These are phyloP conservation scores for Echinometra lucunter DNA, from an alignment of 53 echinoderm and acorn worm genomes.

Conservation along the genomic window DNA sequence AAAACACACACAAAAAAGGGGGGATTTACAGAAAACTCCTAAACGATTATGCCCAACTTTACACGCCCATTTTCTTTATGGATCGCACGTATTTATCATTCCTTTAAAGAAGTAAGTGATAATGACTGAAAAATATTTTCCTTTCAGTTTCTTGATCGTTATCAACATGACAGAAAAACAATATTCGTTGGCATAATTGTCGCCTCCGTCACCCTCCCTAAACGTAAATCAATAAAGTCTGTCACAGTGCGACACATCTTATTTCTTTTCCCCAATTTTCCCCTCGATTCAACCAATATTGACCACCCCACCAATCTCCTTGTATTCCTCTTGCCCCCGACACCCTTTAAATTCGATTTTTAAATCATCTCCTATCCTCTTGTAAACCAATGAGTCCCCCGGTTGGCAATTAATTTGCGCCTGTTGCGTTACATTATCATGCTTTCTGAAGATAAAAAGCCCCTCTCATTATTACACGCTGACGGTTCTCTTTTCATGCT, in stretches of 20 bases:
- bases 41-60: no score
- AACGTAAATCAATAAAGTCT: conserved; percentile 16
- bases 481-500: neutral
- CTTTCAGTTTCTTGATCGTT: neutral
- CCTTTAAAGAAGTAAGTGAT: neutral
- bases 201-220: neutral
- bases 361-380: neutral
- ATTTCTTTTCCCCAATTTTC: neutral
- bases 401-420: conserved; percentile 54
- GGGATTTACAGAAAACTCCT: neutral
- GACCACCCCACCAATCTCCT: neutral
- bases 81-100: neutral
- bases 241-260: neutral
- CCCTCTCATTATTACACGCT: neutral
- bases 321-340: neutral
- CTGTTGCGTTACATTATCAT: conserved; percentile 29
- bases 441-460: neutral
- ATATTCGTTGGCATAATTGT: neutral
- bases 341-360: conserved; percentile 52
- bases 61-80: neutral
- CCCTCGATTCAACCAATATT: conserved; percentile 43
- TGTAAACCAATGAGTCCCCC: neutral
- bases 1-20: neutral
- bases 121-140: neutral
- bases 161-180: neutral